These are phyloP conservation scores for Apodemus speciosus DNA, from an alignment of 2,113 vertebrate species.

Conservation along the genomic window DNA sequence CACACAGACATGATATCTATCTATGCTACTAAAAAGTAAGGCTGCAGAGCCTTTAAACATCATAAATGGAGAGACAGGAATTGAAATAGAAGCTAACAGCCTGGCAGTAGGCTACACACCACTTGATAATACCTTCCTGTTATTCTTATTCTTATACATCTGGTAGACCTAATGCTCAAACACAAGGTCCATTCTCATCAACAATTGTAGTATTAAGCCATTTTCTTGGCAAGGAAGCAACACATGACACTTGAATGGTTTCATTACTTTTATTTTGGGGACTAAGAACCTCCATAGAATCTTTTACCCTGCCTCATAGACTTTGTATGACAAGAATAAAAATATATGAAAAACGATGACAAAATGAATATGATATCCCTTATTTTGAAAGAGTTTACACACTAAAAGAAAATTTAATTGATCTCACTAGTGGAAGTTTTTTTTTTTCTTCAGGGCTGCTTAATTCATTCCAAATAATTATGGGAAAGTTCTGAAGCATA, in stretches of 20 bases:
- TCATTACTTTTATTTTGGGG: conserved; percentile 37
- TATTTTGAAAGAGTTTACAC: neutral
- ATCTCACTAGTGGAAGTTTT: neutral
- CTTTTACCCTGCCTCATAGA: neutral
- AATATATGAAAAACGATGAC: neutral
- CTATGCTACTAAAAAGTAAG: neutral
- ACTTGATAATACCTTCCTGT: neutral
- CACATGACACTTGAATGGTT: neutral
- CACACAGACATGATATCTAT: too few relatives aligned
- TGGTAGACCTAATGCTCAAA: neutral
- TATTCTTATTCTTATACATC: neutral
- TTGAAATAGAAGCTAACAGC: neutral
- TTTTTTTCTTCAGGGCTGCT: neutral
- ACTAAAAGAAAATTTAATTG: neutral
- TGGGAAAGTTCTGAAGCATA: neutral
- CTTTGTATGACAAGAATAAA: neutral
- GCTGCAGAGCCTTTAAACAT: neutral
- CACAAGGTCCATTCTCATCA: neutral
- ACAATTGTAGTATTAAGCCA: neutral
- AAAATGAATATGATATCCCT: neutral
- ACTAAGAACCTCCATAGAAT: neutral
- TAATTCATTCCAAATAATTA: conserved; percentile 7
- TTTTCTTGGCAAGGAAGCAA: neutral
- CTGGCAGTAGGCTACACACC: neutral
- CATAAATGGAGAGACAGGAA: neutral